Conservation (phyloP, 2,113 vertebrate genomes). For the Uropsilus gracilis region DNA sequence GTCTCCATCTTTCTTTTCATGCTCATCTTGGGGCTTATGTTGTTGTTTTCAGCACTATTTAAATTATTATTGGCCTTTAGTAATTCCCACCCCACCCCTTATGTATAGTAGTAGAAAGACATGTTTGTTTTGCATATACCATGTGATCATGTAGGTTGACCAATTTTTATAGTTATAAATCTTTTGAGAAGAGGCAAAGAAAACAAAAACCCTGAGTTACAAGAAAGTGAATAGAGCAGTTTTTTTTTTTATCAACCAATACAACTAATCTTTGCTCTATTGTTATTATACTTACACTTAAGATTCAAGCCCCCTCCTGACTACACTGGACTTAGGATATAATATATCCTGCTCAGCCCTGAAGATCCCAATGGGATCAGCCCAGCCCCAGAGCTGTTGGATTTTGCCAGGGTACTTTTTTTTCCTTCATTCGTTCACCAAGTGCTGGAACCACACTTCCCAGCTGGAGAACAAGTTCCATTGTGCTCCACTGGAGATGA, state of each 20-base stretch:
- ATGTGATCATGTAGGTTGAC: neutral
- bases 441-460: neutral
- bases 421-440: neutral
- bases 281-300: neutral
- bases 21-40: neutral
- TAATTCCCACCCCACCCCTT: neutral
- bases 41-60: neutral
- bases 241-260: neutral
- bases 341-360: neutral
- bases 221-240: neutral
- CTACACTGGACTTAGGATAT: neutral
- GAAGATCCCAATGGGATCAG: neutral
- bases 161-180: constrained; percentile 13
- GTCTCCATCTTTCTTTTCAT: neutral
- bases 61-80: neutral
- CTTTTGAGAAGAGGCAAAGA: neutral
- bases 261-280: neutral
- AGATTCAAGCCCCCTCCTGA: neutral
- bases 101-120: neutral
- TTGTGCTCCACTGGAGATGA: neutral
- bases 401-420: neutral
- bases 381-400: neutral
- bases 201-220: no score
- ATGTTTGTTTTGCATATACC: neutral
- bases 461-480: neutral